These are phyloP conservation scores for Tortricodes alternella DNA, from an alignment of 2,888 invertebrate species.

Conservation along the genomic window DNA sequence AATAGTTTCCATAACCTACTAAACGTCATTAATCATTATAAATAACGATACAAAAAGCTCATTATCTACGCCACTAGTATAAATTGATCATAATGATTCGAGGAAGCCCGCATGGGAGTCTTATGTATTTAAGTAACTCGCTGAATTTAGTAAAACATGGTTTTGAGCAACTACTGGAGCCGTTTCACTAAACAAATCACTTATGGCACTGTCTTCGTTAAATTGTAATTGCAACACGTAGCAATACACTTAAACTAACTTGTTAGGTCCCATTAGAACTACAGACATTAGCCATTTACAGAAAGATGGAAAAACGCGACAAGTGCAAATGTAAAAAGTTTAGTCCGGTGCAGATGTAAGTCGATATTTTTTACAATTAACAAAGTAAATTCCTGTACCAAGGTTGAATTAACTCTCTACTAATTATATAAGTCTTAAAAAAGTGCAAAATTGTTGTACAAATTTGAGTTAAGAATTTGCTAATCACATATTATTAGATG, in stretches of 20 bases:
- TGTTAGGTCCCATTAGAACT: constrained; percentile 43
- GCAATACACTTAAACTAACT: constrained; percentile 51
- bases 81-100: constrained; percentile 54
- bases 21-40: constrained; percentile 19
- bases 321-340: constrained; percentile 29
- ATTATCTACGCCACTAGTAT: constrained; percentile 39
- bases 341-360: constrained; percentile 36
- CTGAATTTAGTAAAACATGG: constrained; percentile 38
- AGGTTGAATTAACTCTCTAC: neutral
- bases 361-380: neutral
- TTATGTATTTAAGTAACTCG: constrained; percentile 56
- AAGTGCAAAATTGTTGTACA: too few species aligned
- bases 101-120: constrained; percentile 67
- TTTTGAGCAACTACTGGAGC: constrained; percentile 71
- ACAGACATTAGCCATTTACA: constrained; percentile 18
- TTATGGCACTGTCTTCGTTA: constrained; percentile 80
- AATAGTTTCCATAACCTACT: constrained; percentile 30
- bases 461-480: constrained; percentile 2
- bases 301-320: constrained; percentile 15
- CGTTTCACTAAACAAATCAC: constrained; percentile 54
- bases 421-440: neutral
- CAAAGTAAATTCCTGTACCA: neutral
- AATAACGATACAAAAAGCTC: constrained; percentile 40
- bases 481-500: constrained; percentile 4
- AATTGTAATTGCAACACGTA: constrained; percentile 47